phyloP scores from a whole-genome alignment of 2,113 vertebrate species.

The Orcinus orca region DNA sequence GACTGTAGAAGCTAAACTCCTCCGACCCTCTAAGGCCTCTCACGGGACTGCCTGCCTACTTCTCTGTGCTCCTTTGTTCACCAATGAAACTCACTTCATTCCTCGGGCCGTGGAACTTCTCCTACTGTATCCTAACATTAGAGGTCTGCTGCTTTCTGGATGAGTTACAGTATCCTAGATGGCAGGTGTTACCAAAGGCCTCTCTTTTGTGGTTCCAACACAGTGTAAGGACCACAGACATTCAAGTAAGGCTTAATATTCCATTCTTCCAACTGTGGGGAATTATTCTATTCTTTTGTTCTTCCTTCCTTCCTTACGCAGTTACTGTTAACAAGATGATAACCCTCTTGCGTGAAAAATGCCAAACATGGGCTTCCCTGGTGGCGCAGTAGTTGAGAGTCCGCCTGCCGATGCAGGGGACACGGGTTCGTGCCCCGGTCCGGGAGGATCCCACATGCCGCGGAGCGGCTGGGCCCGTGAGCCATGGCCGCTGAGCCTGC shows the following conservation, averaged over 20 bases:
- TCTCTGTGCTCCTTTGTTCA: no score
- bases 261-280: background rate
- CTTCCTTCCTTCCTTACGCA: background rate
- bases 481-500: no score
- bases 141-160: background rate
- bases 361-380: background rate
- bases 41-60: background rate
- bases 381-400: no score
- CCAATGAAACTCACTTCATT: background rate
- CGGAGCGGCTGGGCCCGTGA: no score
- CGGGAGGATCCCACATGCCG: no score
- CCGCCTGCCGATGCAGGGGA: no score
- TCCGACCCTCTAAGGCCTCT: background rate
- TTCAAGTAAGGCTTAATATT: background rate
- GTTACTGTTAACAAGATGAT: no score
- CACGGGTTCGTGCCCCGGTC: no score
- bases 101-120: background rate
- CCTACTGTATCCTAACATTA: fast-evolving
- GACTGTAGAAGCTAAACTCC: background rate
- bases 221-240: background rate
- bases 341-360: background rate
- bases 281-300: background rate
- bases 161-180: background rate
- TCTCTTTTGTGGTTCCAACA: background rate
- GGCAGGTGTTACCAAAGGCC: background rate